A percentile compares a stretch with the other conserved stretches of the same genome.
These are phyloP conservation scores for Mobula birostris DNA, from an alignment of 2,113 vertebrate species.

Conservation along the genomic window DNA sequence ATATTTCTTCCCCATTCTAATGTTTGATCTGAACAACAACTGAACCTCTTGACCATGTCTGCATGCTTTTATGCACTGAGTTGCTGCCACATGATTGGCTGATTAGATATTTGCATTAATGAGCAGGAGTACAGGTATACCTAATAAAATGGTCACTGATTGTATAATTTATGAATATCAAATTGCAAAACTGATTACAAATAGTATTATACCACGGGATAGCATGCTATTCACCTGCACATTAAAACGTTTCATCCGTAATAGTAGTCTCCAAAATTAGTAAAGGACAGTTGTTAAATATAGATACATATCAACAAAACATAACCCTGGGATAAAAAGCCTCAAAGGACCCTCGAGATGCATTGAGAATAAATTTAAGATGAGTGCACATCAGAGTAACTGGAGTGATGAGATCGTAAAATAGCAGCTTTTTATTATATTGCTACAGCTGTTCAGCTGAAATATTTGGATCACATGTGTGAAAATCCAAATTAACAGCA, in stretches of 20 bases:
- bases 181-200: background rate
- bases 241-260: too few relatives aligned
- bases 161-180: background rate
- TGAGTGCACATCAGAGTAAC: background rate
- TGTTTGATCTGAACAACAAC: too few relatives aligned
- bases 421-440: background rate
- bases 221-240: background rate
- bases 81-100: too few relatives aligned
- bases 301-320: background rate
- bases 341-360: background rate
- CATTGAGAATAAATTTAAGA: background rate
- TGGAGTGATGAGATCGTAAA: background rate
- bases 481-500: conserved; percentile 13
- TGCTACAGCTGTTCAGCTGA: background rate
- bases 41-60: too few relatives aligned
- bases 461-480: conserved; percentile 14
- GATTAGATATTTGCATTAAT: too few relatives aligned
- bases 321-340: background rate
- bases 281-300: background rate
- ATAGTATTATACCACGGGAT: background rate
- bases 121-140: too few relatives aligned
- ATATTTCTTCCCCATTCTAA: too few relatives aligned
- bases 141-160: too few relatives aligned
- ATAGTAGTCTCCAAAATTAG: background rate
- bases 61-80: too few relatives aligned